Evolutionary conservation across 2,888 invertebrate species (phyloP).

Genomic region (Pseudanteris insignis): DNA sequence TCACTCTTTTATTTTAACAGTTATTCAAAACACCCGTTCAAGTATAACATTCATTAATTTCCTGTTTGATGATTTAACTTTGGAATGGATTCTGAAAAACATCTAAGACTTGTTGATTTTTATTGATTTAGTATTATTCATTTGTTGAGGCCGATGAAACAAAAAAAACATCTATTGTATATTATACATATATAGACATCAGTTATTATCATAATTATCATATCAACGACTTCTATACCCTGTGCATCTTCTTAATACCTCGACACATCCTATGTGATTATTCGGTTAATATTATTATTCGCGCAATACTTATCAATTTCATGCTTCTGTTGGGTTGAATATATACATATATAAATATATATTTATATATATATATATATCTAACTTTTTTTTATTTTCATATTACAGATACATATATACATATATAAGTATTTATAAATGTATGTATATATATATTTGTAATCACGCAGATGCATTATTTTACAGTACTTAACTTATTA

Average conservation of each 20-base stretch:
- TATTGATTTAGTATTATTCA: conserved; percentile 46
- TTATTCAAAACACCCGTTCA: not conserved
- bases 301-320: conserved; percentile 49
- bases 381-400: conserved; percentile 56
- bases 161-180: conserved; percentile 60
- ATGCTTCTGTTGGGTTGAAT: too few relatives aligned
- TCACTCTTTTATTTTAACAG: not conserved
- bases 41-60: conserved; percentile 21
- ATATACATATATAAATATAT: conserved; percentile 25
- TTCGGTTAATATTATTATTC: conserved; percentile 55
- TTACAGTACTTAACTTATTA: conserved; percentile 59
- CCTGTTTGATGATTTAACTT: conserved; percentile 33
- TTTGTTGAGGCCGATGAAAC: conserved; percentile 63
- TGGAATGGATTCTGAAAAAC: conserved; percentile 60
- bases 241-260: conserved; percentile 65
- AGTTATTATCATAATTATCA: conserved; percentile 53
- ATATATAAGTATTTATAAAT: conserved; percentile 49
- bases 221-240: conserved; percentile 67
- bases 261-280: conserved; percentile 64
- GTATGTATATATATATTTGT: conserved; percentile 56
- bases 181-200: conserved; percentile 49
- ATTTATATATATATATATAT: conserved; percentile 29
- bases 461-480: conserved; percentile 62
- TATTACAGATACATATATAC: conserved; percentile 54
- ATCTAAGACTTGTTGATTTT: conserved; percentile 59